phyloP scores from a whole-genome alignment of 2,888 invertebrate genomes.

The Perdita meconis region DNA sequence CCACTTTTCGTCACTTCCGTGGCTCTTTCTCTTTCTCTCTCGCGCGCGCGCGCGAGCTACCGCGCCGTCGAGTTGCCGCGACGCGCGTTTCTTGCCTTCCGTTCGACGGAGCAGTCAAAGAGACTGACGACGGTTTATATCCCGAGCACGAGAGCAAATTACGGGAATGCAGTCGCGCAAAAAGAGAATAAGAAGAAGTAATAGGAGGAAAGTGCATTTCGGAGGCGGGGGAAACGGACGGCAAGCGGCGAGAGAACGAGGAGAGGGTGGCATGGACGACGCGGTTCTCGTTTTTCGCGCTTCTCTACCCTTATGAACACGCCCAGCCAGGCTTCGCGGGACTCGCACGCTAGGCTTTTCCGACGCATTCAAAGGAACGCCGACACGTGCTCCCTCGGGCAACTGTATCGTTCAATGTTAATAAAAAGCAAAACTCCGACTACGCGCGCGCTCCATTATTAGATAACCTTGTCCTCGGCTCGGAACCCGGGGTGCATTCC shows the following conservation, averaged over 20 bases:
- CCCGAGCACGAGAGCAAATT: conserved; percentile 46
- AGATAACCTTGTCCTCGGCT: background rate
- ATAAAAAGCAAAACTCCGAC: conserved; percentile 23
- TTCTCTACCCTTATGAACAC: conserved; percentile 32
- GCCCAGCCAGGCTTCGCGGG: conserved; percentile 19
- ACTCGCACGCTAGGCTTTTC: conserved; percentile 31
- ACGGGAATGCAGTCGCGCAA: conserved; percentile 46
- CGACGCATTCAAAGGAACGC: conserved; percentile 30
- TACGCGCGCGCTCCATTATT: conserved; percentile 14
- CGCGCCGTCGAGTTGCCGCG: no score
- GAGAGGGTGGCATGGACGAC: conserved; percentile 13
- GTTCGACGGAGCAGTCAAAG: conserved; percentile 45
- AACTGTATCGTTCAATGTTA: conserved; percentile 31
- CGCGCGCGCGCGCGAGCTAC: no score
- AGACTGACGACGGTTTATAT: conserved; percentile 37
- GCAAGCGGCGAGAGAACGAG: background rate
- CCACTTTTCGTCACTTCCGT: conserved; percentile 35
- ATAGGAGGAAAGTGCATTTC: conserved; percentile 49
- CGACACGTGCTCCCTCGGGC: conserved; percentile 21
- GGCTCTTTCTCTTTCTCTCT: no score
- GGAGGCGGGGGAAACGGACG: background rate
- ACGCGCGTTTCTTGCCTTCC: conserved; percentile 15
- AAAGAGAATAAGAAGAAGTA: conserved; percentile 28
- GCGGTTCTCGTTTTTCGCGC: conserved; percentile 21
- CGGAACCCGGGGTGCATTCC: no score